Evolutionary conservation across 2,888 invertebrate species (phyloP).

Genomic region (Hydropsyche betteni): DNA sequence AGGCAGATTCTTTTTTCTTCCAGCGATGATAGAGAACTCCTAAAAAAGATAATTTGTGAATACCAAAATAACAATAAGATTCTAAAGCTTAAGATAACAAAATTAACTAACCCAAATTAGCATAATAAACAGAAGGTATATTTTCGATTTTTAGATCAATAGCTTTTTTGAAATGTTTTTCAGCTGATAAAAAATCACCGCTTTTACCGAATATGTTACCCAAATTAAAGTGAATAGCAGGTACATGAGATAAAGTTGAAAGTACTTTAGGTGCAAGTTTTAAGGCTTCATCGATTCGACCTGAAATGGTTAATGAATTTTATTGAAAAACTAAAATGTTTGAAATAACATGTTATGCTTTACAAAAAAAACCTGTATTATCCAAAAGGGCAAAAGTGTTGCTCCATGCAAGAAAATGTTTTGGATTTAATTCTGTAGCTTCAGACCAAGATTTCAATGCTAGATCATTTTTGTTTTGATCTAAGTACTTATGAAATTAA

Average conservation of each 20-base stretch:
- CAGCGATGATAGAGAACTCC: conserved; percentile 94
- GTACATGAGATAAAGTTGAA: conserved; percentile 74
- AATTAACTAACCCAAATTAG: conserved; percentile 80
- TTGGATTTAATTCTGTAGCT: conserved; percentile 79
- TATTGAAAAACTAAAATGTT: background rate
- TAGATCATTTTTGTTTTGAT: conserved; percentile 74
- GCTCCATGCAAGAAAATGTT: conserved; percentile 89
- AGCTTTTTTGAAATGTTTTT: conserved; percentile 80
- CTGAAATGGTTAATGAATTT: conserved; percentile 57
- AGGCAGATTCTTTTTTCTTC: conserved; percentile 80
- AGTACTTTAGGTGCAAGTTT: conserved; percentile 76
- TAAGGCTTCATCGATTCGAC: conserved; percentile 74
- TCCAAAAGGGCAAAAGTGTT: conserved; percentile 89
- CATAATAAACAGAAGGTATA: conserved; percentile 81
- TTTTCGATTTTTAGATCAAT: conserved; percentile 70
- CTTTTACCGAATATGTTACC: conserved; percentile 90
- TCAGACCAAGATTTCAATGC: conserved; percentile 86
- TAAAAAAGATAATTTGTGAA: conserved; percentile 56
- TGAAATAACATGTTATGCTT: background rate
- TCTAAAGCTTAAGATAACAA: background rate
- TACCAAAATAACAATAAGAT: conserved; percentile 3
- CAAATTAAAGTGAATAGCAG: conserved; percentile 84
- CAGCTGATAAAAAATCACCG: conserved; percentile 79
- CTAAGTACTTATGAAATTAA: conserved; percentile 72
- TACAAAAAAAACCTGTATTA: conserved; percentile 66